A percentile compares a stretch with the other conserved stretches of the same genome.
Evolutionary conservation across 2,113 vertebrate genomes (phyloP).

Genomic region (Perognathus longimembris): DNA sequence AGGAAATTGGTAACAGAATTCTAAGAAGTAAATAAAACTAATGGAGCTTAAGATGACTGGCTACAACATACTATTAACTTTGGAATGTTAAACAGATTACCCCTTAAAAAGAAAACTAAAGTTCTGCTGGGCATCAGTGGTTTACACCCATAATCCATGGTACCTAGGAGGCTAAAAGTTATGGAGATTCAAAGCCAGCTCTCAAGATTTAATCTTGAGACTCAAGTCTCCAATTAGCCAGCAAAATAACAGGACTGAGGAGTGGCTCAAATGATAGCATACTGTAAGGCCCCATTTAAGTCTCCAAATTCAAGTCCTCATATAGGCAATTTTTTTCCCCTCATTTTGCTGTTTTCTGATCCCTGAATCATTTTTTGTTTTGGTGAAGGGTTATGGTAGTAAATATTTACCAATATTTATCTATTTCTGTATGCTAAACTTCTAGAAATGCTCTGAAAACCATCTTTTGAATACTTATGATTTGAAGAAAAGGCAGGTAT

Average conservation of each 20-base stretch:
- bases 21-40: background rate
- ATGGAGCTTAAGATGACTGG: background rate
- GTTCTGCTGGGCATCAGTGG: too few species aligned
- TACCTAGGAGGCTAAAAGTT: too few species aligned
- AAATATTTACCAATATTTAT: background rate
- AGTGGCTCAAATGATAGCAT: too few species aligned
- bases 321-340: too few species aligned
- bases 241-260: too few species aligned
- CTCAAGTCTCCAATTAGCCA: too few species aligned
- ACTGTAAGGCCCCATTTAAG: too few species aligned
- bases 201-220: too few species aligned
- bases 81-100: background rate
- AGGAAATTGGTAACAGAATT: background rate
- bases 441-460: conserved; percentile 8
- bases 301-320: too few species aligned
- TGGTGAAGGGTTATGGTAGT: background rate
- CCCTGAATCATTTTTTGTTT: background rate
- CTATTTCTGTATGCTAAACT: background rate
- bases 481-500: background rate
- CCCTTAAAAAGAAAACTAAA: background rate
- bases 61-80: background rate
- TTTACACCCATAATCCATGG: too few species aligned
- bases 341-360: background rate
- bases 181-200: too few species aligned
- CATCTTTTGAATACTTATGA: background rate